These are phyloP conservation scores for Apotomis turbidana DNA, from an alignment of 2,888 invertebrate genomes.

Conservation along the genomic window DNA sequence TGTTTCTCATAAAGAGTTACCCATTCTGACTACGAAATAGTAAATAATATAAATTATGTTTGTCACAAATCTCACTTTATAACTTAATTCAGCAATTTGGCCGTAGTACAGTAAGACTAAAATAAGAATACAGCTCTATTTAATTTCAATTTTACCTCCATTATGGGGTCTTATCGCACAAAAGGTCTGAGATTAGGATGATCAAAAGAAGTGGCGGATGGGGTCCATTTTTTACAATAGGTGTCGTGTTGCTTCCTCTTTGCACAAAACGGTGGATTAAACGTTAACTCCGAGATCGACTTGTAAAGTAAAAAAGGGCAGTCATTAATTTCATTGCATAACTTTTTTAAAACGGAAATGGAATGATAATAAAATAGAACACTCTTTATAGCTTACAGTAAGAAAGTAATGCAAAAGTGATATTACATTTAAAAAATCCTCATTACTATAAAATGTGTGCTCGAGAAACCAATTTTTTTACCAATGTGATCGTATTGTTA, in stretches of 20 bases:
- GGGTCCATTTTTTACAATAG: conserved; percentile 60
- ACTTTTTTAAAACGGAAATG: background rate
- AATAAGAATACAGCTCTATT: background rate
- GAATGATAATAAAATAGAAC: background rate
- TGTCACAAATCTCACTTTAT: too few species aligned
- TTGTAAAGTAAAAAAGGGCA: background rate
- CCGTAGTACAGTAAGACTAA: too few species aligned
- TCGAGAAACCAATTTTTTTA: too few species aligned
- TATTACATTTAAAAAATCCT: too few species aligned
- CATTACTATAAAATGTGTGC: too few species aligned
- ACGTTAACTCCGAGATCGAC: background rate
- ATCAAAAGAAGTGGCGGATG: conserved; percentile 70
- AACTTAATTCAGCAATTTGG: too few species aligned
- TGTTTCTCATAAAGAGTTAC: too few species aligned
- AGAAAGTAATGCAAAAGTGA: too few species aligned
- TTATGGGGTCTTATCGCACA: background rate
- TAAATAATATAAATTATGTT: too few species aligned
- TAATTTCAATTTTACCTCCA: background rate
- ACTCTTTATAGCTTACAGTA: background rate
- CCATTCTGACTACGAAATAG: too few species aligned
- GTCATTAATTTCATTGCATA: background rate
- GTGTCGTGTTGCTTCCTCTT: conserved; percentile 64
- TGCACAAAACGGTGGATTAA: conserved; percentile 21
- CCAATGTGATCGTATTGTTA: too few species aligned
- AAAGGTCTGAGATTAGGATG: conserved; percentile 47